Evolutionary conservation across 1,140 invertebrate species (phyloP), one percentile per base, ranked within the genome.

Genomic region (Bathynomus jamesi): DNA sequence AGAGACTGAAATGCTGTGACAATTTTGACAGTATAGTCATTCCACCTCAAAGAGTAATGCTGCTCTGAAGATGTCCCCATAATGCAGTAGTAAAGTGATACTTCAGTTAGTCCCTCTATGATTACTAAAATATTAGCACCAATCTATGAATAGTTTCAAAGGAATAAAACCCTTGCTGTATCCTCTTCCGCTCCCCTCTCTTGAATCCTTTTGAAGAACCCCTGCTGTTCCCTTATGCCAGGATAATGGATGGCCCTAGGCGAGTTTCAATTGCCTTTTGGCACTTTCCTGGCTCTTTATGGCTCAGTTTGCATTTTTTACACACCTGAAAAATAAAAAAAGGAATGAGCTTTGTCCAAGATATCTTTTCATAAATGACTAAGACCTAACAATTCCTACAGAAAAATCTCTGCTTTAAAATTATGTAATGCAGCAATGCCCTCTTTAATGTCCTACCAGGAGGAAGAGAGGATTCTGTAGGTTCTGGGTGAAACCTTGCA

Each of bases 41-140:
- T 90, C 89, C 89, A 91, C 73, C 87, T 86, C 70, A 91, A 82
- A 71, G 89, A 90, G 81, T 89, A 91, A 78, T 90, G 89, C 83
- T 90, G 82, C 62, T 77, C 76, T 40, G 71, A 76, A 32, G 67
- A 61, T 30, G 67, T 53, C 21, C 40, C 40, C 40, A 53, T 53
- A 17, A 53, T 53, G 40, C 40, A 53, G 40, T 53, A 53, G 21
- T 53, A 53, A 53, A 53, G 40, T 11, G 40, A 53, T 53, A 53
- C 40, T 53, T 53, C 40, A 53, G 40, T 53, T 53, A 53, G 21
- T 17, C 40, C 40, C 40, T 53, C 40, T 53, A 53, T 53, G 40
- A 53, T 53, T 53, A 53, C 13, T 21, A 53, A 53, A n/a, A 21
- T 53, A 17, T 53, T 53, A 53, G 40, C 40, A 53, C 40, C 40